phyloP scores from a whole-genome alignment of 2,888 invertebrate species.

The Rapana venosa region DNA sequence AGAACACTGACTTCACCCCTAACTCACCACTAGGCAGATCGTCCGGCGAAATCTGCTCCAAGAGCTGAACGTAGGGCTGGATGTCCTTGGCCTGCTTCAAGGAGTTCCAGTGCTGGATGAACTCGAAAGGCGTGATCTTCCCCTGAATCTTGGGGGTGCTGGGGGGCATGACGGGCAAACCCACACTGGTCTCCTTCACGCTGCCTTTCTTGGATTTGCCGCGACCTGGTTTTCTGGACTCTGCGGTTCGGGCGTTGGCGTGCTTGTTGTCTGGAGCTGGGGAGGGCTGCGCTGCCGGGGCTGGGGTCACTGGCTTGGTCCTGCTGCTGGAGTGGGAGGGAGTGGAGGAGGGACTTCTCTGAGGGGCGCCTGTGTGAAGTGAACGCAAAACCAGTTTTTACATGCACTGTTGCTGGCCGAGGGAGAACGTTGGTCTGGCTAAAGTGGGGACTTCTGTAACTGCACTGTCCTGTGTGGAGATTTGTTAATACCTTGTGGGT shows the following conservation, averaged over 20 bases:
- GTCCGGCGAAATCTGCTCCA: conserved; percentile 70
- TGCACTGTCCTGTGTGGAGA: too few relatives aligned
- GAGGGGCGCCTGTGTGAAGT: neutral
- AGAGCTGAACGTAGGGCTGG: conserved; percentile 70
- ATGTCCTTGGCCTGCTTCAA: conserved; percentile 66
- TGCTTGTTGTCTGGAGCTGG: conserved; percentile 22
- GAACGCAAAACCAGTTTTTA: neutral
- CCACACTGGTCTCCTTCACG: conserved; percentile 55
- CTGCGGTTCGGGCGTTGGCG: conserved; percentile 32
- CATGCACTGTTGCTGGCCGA: too few relatives aligned
- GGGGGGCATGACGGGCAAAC: conserved; percentile 58
- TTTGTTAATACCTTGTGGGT: too few relatives aligned
- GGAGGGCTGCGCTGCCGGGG: neutral
- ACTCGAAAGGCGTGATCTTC: conserved; percentile 75
- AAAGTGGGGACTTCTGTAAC: too few relatives aligned
- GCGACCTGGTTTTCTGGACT: conserved; percentile 40
- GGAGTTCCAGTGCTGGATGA: conserved; percentile 75
- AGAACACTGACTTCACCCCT: too few relatives aligned
- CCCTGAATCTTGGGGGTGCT: conserved; percentile 57
- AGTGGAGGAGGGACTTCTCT: neutral
- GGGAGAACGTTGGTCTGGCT: too few relatives aligned
- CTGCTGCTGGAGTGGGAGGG: neutral
- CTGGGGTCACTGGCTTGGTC: neutral
- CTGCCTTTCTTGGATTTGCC: conserved; percentile 45
- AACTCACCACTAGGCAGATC: conserved; percentile 70